phyloP scores from a whole-genome alignment of 2,113 vertebrate species.

The Pomatorhinus ruficollis region DNA sequence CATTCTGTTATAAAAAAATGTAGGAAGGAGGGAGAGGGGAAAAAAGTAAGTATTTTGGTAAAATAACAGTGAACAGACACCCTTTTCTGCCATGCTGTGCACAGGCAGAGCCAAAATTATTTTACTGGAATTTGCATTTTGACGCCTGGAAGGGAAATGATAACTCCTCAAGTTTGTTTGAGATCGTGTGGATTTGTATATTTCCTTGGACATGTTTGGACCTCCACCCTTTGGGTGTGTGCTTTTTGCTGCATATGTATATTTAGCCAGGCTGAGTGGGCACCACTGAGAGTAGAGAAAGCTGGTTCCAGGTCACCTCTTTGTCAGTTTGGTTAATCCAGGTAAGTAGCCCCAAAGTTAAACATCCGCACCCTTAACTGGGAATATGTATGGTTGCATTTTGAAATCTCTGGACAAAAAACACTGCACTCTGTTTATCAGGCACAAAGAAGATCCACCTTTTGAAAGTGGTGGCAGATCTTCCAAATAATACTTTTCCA shows the following conservation, averaged over 20 bases:
- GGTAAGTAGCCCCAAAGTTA: background rate
- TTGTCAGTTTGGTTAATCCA: background rate
- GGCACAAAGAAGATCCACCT: background rate
- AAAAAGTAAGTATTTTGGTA: background rate
- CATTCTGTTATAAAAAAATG: background rate
- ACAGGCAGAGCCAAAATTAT: background rate
- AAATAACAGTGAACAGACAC: background rate
- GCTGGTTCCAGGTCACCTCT: background rate
- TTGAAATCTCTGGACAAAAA: background rate
- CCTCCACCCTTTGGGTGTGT: background rate
- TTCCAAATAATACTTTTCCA: background rate
- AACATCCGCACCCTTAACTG: fast-evolving
- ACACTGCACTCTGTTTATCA: background rate
- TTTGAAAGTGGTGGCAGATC: background rate
- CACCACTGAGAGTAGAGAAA: background rate
- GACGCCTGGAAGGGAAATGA: background rate
- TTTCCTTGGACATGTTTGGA: background rate
- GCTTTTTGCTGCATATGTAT: background rate
- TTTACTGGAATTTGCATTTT: background rate
- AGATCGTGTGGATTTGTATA: background rate
- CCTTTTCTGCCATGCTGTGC: background rate
- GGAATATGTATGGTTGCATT: background rate
- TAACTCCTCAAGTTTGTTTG: background rate
- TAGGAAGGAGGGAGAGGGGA: background rate
- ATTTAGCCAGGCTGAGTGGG: background rate